Evolutionary conservation across 2,888 invertebrate genomes (phyloP).

Genomic region (Iphiclides podalirius): DNA sequence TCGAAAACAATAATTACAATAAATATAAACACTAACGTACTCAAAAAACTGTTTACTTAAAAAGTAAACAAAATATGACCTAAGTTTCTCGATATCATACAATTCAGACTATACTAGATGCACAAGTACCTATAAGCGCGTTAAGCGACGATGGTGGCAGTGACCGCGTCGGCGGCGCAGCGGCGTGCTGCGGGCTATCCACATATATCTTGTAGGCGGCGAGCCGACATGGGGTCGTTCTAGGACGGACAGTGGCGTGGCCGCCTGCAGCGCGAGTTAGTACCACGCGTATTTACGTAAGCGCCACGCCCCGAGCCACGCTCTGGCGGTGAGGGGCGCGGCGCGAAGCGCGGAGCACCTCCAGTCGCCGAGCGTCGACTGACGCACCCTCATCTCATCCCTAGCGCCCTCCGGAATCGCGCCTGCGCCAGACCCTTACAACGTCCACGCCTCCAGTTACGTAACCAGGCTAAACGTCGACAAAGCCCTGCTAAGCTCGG

Average conservation of each 20-base stretch:
- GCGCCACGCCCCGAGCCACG: slow-evolving; percentile 80
- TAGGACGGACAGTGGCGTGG: slow-evolving; percentile 72
- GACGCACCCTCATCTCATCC: slow-evolving; percentile 56
- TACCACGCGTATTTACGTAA: slow-evolving; percentile 77
- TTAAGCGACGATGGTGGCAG: slow-evolving; percentile 59
- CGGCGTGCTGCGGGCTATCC: slow-evolving; percentile 54
- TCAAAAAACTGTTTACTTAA: too few species aligned
- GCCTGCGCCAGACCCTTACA: slow-evolving; percentile 59
- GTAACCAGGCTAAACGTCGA: slow-evolving; percentile 58
- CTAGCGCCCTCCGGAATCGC: slow-evolving; percentile 43
- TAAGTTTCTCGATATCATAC: too few species aligned
- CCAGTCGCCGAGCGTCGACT: slow-evolving; percentile 76
- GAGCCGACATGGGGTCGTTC: slow-evolving; percentile 71
- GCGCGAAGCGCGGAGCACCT: slow-evolving; percentile 73
- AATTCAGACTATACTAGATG: too few species aligned
- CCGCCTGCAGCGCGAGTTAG: slow-evolving; percentile 55
- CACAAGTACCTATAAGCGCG: slow-evolving; percentile 76
- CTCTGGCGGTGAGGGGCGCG: slow-evolving; percentile 74
- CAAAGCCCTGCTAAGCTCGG: slow-evolving; percentile 39
- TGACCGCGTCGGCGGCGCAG: slow-evolving; percentile 69
- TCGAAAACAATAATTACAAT: too few species aligned
- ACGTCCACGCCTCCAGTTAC: slow-evolving; percentile 62
- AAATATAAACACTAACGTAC: too few species aligned
- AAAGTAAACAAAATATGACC: too few species aligned
- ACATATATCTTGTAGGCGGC: slow-evolving; percentile 67